Base-by-base conservation (phyloP, 2,888 invertebrate genomes). In the Trypoxylon attenuatum region DNA sequence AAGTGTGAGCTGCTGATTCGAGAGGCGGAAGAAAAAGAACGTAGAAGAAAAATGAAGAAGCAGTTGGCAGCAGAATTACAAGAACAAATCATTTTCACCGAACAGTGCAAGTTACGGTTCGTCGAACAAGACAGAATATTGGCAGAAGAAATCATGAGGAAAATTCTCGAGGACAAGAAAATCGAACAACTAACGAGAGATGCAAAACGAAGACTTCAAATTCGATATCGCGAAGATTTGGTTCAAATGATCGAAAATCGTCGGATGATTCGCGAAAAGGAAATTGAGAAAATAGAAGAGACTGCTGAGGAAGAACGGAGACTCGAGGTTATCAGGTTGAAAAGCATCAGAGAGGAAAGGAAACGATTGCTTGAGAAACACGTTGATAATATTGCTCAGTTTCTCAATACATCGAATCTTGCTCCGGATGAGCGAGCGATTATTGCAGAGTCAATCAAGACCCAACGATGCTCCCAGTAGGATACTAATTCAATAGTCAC, bases 221-320 rank as follows among this genome's bases (percentile, higher is more conserved):
- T 72, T 0, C 68, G 70, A 18, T 82, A 83, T 61, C 76, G 78
- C 1, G 64, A 75, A 2, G 84, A 84, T 15, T 68, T 86, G 50
- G 69, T 70, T 42, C 50, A 43, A 6, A 33, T 85, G 41, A 80
- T 85, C 57, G 69, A 69, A n/a, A 78, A 82, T 10, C 77, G 82
- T 6, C 66, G 59, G 5, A 68, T 15, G 15, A 69, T 76, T 10
- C 75, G 79, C n/a, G 76, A 76, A 5, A 27, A 66, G 13, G 79
- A 80, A 18, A 47, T 82, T 27, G 50, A 39, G 1, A 66, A 50
- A 18, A 62, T 73, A 8, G 67, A 70, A 33, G 47, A 66, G 39
- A 66, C 62, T 3, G 50, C 65, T 2, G 69, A 77, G 42, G 62
- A 61, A 39, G 63, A 73, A 15, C 66, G 57, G 4, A 54, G 18